phyloP scores from a whole-genome alignment of 2,888 invertebrate genomes.

The Taphrorychus bicolor region DNA sequence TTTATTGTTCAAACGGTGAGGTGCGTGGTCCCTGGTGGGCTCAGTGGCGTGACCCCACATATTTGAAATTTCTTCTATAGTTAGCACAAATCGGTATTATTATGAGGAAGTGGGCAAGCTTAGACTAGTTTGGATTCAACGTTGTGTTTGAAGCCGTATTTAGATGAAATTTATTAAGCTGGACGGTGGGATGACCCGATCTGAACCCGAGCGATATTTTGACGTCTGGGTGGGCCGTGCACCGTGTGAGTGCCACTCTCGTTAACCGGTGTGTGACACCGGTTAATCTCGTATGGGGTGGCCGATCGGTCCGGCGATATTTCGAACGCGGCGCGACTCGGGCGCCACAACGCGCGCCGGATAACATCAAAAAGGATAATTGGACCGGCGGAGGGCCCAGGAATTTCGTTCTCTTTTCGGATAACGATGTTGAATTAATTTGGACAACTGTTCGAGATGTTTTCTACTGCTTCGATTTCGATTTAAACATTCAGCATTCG shows the following conservation, averaged over 20 bases:
- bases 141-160: no score
- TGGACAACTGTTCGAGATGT: slow-evolving; percentile 30
- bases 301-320: slow-evolving; percentile 38
- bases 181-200: slow-evolving; percentile 20
- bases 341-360: slow-evolving; percentile 39
- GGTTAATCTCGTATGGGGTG: slow-evolving; percentile 47
- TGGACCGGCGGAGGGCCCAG: slow-evolving; percentile 31
- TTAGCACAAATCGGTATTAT: no score
- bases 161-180: no score
- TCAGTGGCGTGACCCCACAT: slow-evolving; percentile 17
- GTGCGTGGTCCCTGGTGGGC: slow-evolving; percentile 39
- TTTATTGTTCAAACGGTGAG: slow-evolving; percentile 58
- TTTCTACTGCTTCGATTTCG: slow-evolving; percentile 12
- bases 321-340: slow-evolving; percentile 38
- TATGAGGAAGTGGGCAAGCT: no score
- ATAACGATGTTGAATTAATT: slow-evolving; percentile 39
- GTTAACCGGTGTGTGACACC: slow-evolving; percentile 48
- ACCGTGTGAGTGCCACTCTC: slow-evolving; percentile 47
- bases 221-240: slow-evolving; percentile 47
- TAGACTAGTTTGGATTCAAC: no score
- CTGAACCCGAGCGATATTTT: slow-evolving; percentile 40
- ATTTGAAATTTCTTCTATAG: no score
- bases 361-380: slow-evolving; percentile 41
- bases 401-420: slow-evolving; percentile 34
- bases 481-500: background rate